Evolutionary conservation across 1,140 invertebrate species (phyloP).

Genomic region (Dinothrombium tinctorium): DNA sequence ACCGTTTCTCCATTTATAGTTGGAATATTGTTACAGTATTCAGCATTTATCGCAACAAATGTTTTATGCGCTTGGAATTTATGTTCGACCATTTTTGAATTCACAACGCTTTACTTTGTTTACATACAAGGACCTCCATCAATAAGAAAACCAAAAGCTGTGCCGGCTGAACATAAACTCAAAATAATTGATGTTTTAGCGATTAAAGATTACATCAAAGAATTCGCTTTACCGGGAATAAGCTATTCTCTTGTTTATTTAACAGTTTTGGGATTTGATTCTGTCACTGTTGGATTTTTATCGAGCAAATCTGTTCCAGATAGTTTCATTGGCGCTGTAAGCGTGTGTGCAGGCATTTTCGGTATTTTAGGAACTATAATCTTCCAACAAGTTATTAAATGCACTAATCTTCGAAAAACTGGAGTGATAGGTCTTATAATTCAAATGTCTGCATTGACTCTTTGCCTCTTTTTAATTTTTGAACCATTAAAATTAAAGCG

Average conservation of each 20-base stretch:
- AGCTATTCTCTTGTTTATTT: neutral
- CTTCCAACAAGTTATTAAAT: neutral
- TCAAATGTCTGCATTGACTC: neutral
- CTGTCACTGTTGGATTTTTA: neutral
- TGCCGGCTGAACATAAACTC: neutral
- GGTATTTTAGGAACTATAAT: neutral
- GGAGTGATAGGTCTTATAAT: neutral
- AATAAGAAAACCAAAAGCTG: neutral
- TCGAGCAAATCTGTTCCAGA: neutral
- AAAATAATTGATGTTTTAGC: neutral
- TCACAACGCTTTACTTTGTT: neutral
- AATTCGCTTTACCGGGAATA: neutral
- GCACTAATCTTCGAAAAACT: neutral
- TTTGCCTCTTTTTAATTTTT: neutral
- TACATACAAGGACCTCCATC: too few relatives aligned
- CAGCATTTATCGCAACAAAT: neutral
- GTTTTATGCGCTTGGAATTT: neutral
- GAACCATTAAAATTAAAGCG: too few relatives aligned
- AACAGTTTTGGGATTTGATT: neutral
- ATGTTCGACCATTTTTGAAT: neutral
- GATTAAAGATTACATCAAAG: neutral
- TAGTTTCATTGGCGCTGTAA: neutral
- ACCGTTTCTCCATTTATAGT: neutral
- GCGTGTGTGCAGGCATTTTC: neutral
- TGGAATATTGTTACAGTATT: neutral